phyloP scores from a whole-genome alignment of 1,140 invertebrate species.

The Caenorhabditis tropicalis region DNA sequence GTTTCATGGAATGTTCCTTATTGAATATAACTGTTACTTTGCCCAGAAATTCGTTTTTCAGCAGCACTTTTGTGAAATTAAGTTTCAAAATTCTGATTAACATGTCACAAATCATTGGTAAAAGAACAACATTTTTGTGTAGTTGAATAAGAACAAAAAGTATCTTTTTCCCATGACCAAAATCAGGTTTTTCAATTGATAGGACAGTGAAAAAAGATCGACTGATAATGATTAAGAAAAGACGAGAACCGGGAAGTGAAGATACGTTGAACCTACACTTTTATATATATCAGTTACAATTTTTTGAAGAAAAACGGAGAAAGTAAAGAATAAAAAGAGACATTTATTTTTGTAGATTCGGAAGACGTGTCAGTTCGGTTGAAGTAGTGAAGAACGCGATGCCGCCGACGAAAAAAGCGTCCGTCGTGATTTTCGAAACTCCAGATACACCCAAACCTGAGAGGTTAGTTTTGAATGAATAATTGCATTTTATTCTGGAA shows the following conservation, averaged over 20 bases:
- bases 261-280: neutral
- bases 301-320: neutral
- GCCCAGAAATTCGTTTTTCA: too few relatives aligned
- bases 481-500: too few relatives aligned
- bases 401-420: slow-evolving; percentile 44
- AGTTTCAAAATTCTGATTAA: neutral
- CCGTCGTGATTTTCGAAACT: slow-evolving; percentile 43
- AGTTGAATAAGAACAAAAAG: slow-evolving; percentile 5
- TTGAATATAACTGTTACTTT: too few relatives aligned
- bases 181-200: neutral
- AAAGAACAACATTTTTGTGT: neutral
- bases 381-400: slow-evolving; percentile 47
- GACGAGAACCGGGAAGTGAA: neutral
- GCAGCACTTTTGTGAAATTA: too few relatives aligned
- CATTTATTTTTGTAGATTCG: slow-evolving; percentile 7
- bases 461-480: slow-evolving; percentile 40
- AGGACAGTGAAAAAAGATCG: neutral
- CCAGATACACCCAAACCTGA: slow-evolving; percentile 35
- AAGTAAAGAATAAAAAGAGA: neutral
- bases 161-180: neutral
- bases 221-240: neutral
- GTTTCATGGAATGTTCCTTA: too few relatives aligned
- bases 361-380: slow-evolving; percentile 46
- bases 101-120: neutral
- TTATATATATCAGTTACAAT: slow-evolving; percentile 7